Evolutionary conservation across 2,888 invertebrate genomes (phyloP).

Genomic region (Antitype chi): DNA sequence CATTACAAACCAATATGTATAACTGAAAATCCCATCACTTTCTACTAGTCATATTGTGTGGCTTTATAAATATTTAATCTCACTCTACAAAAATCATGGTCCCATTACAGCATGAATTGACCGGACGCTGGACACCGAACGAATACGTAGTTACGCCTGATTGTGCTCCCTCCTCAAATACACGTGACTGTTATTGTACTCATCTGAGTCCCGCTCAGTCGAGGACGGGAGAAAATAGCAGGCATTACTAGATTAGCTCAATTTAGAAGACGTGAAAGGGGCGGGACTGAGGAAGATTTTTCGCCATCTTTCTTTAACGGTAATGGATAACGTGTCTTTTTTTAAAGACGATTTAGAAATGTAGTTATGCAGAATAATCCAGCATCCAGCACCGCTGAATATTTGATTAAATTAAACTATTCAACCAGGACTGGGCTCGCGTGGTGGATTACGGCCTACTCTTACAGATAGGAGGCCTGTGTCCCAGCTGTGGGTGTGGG

Average conservation of each 20-base stretch:
- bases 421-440: too few species aligned
- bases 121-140: conserved; percentile 49
- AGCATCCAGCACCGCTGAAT: background rate
- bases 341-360: background rate
- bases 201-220: conserved; percentile 2
- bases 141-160: conserved; percentile 45
- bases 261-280: conserved; percentile 21
- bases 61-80: background rate
- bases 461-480: too few species aligned
- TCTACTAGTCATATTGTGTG: too few species aligned
- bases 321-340: background rate
- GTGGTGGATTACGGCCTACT: too few species aligned
- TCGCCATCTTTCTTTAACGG: background rate
- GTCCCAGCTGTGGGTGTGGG: too few species aligned
- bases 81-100: conserved; percentile 21
- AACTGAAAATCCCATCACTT: too few species aligned
- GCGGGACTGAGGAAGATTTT: background rate
- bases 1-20: too few species aligned
- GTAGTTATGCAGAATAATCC: background rate
- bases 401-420: too few species aligned
- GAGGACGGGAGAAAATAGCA: background rate
- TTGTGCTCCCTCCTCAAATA: conserved; percentile 34
- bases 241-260: conserved; percentile 23
- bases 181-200: conserved; percentile 33
- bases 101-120: conserved; percentile 28